A percentile compares a stretch with the other conserved stretches of the same genome.
phyloP scores from a whole-genome alignment of 35 echinoderm and acorn worm genomes.

The Strongylocentrotus purpuratus region DNA sequence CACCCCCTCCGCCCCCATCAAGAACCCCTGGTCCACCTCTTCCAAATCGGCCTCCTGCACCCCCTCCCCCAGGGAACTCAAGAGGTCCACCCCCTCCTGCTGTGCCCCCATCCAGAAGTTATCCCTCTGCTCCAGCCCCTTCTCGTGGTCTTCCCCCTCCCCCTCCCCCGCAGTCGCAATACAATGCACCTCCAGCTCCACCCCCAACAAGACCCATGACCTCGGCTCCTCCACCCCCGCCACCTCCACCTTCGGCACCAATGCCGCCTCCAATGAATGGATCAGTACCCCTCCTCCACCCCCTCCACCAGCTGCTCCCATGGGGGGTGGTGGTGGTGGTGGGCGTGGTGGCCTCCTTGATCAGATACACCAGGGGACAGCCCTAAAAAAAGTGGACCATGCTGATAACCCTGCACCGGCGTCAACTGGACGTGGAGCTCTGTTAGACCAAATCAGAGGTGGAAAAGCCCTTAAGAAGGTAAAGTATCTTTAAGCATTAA shows the following conservation, averaged over 20 bases:
- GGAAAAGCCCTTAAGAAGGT: constrained; percentile 60
- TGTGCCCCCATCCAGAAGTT: constrained; percentile 44
- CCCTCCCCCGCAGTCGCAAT: constrained; percentile 35
- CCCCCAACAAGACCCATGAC: constrained; percentile 32
- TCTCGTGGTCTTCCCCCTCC: constrained; percentile 51
- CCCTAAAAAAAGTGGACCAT: constrained; percentile 61
- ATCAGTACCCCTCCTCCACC: constrained; percentile 63
- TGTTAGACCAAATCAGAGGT: constrained; percentile 62
- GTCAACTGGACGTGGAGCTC: constrained; percentile 52
- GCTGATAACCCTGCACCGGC: constrained; percentile 35
- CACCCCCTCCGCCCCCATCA: constrained; percentile 58
- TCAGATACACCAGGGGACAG: constrained; percentile 61
- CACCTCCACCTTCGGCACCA: neutral
- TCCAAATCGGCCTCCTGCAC: constrained; percentile 48
- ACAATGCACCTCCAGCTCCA: constrained; percentile 47
- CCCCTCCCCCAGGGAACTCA: constrained; percentile 47
- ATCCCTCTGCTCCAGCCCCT: constrained; percentile 52
- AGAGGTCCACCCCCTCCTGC: constrained; percentile 62
- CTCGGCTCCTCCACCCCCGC: constrained; percentile 24
- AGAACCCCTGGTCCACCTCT: constrained; percentile 48
- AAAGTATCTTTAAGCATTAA: neutral
- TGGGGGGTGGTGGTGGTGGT: constrained; percentile 17
- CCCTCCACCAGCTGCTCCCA: neutral
- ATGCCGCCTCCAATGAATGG: constrained; percentile 44
- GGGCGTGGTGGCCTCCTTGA: constrained; percentile 51